Base-by-base conservation (phyloP, 2,113 vertebrate species). In the Oncorhynchus gorbuscha region DNA sequence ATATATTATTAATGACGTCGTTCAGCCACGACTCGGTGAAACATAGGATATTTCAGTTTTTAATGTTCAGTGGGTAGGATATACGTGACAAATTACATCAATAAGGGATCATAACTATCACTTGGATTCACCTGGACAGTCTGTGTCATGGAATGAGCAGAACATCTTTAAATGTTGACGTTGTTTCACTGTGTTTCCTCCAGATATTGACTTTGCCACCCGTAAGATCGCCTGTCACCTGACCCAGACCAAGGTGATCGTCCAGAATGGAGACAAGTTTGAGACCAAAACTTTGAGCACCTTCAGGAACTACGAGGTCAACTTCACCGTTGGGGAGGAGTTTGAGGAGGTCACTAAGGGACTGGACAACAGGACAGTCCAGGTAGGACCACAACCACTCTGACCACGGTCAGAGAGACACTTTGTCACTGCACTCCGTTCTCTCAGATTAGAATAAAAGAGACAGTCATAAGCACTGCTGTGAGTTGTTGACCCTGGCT, bases 131-230 rank as follows among this genome's bases (percentile, higher is more conserved):
- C 39, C 39, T 45, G 39, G 39, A 9, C 39, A 45, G 39, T 45
- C 39, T 45, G 9, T 35, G 35, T 35, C 6, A 35, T 9, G 39
- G 39, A 45, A 45, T 9, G 39, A 45, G 8, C 39, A 65, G n/a
- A 24, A 12, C 11, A 30, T 67, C 28, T 67, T 30, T 18, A 67
- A 67, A 3, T 32, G 30, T 28, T 65, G 22, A 13, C 62, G 22
- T 26, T 26, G 22, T 13, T 65, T 9, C 22, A 28, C 20, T 55
- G 4, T 64, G 14, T 70, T 22, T 67, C 7, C 28, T 35, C 30
- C 92, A 99, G 98, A 92, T 77, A 97, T 99, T 30, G 97, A 99
- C 92, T 97, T 99, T 87, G 96, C 97, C 28, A 99, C 97, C 84
- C 94, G 98, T 66, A 99, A 98, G 92, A 95, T 99, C 16, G 97